Percentiles rank a stretch among this genome's conserved stretches.
These are phyloP conservation scores for Eutrigla gurnardus DNA, from an alignment of 2,797 vertebrate genomes.

Conservation along the genomic window DNA sequence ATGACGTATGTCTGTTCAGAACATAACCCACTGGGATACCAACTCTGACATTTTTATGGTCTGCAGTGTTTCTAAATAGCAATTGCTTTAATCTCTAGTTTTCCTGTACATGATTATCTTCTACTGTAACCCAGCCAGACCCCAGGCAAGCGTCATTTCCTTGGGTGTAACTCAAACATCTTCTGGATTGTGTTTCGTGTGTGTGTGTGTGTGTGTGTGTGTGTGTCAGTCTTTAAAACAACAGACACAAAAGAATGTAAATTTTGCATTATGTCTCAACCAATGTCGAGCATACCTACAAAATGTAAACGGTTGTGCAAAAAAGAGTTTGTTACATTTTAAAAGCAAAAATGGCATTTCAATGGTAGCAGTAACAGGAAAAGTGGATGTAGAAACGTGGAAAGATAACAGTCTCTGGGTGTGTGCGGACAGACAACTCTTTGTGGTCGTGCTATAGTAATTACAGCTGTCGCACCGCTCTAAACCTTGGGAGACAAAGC, in stretches of 20 bases:
- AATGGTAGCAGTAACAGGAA: constrained; percentile 40
- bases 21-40: constrained; percentile 52
- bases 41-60: constrained; percentile 59
- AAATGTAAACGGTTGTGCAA: constrained; percentile 55
- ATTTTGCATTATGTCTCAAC: constrained; percentile 67
- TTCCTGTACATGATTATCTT: constrained; percentile 72
- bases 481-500: constrained; percentile 60
- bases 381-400: constrained; percentile 30
- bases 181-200: constrained; percentile 45
- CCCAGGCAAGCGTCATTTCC: constrained; percentile 73
- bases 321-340: constrained; percentile 40
- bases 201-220: constrained; percentile 22
- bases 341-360: constrained; percentile 33
- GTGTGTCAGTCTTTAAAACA: constrained; percentile 62
- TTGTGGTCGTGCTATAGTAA: constrained; percentile 66
- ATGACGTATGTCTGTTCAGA: constrained; percentile 46
- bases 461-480: constrained; percentile 60
- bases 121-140: constrained; percentile 56
- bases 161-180: constrained; percentile 75
- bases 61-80: constrained; percentile 68
- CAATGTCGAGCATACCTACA: constrained; percentile 52
- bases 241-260: constrained; percentile 66
- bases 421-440: constrained; percentile 37
- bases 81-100: constrained; percentile 70
- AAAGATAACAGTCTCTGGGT: constrained; percentile 35